Base-by-base conservation (phyloP, 2,797 vertebrate species). In the Hafferia zeledoni region DNA sequence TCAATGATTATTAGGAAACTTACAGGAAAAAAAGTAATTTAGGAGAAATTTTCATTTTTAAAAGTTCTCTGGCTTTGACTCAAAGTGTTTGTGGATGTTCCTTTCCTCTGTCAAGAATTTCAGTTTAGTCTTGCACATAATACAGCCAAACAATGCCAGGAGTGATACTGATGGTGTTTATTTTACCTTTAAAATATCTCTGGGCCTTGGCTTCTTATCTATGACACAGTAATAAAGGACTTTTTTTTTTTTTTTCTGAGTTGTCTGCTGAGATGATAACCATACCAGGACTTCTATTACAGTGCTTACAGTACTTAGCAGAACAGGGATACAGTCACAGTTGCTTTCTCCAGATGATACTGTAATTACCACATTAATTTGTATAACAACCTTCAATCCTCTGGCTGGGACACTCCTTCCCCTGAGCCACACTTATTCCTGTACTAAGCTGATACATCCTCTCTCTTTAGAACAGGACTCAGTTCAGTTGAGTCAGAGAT, bases 291-390 rank as follows among this genome's bases (percentile, higher is more conserved):
- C 87, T 89, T 77, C 86, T 50, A 83, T 90, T 71, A 71, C 60
- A 93, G 49, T 47, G 76, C 5, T 4, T 85, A 83, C 69, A 79
- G 70, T 55, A 82, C 55, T 89, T 92, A 94, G 55, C 87, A 86
- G 91, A 96, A 86, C 72, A 91, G 91, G 78, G 75, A 84, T 86
- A 82, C 39, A 95, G 89, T 80, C 92, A 89, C 89, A 96, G 92
- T 95, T 89, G 81, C 94, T 94, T 96, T 96, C 95, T 96, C 89
- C 82, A 94, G 91, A 95, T 91, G 89, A 96, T 96, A 93, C 79
- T 91, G 91, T 96, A 95, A 96, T 96, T 96, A 96, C 89, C 84
- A 92, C 82, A 95, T 94, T 95, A 96, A 96, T 96, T 95, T 96
- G 93, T 94, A 91, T 85, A 95, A 94, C 94, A 95, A 94, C 91